Percentiles rank a stretch among this genome's conserved stretches.
phyloP scores from a whole-genome alignment of 2,797 vertebrate genomes.

The Labeo calbasu region DNA sequence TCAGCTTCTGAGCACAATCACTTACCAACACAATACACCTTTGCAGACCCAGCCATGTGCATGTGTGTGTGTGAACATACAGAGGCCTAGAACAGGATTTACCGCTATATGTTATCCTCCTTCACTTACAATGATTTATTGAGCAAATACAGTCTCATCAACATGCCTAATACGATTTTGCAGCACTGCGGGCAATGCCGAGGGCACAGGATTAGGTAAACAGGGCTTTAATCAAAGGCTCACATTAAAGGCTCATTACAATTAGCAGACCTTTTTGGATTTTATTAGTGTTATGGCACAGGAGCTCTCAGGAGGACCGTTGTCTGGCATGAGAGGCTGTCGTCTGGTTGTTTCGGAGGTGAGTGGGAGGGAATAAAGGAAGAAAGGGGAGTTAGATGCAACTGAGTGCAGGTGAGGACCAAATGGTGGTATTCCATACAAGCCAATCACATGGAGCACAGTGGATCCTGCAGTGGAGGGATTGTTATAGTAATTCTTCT shows the following conservation, averaged over 20 bases:
- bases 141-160: slow-evolving; percentile 61
- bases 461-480: background rate
- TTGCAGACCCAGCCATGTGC: background rate
- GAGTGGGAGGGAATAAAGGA: background rate
- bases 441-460: background rate
- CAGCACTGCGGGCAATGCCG: slow-evolving; percentile 21
- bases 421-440: background rate
- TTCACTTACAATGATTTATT: slow-evolving; percentile 53
- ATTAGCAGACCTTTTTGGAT: slow-evolving; percentile 46
- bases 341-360: background rate
- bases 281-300: slow-evolving; percentile 38
- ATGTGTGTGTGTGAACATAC: background rate
- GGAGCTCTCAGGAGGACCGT: slow-evolving; percentile 16
- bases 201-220: slow-evolving; percentile 56
- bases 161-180: slow-evolving; percentile 57
- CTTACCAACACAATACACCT: background rate
- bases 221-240: slow-evolving; percentile 62
- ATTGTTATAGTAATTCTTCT: background rate
- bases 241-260: slow-evolving; percentile 58
- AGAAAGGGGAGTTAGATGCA: slow-evolving; percentile 2
- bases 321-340: background rate
- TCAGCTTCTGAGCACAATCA: background rate
- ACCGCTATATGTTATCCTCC: slow-evolving; percentile 40
- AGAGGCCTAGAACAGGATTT: slow-evolving; percentile 19
- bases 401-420: background rate